These are phyloP conservation scores for Amphimallon solstitiale DNA, from an alignment of 2,888 invertebrate genomes.

Conservation along the genomic window DNA sequence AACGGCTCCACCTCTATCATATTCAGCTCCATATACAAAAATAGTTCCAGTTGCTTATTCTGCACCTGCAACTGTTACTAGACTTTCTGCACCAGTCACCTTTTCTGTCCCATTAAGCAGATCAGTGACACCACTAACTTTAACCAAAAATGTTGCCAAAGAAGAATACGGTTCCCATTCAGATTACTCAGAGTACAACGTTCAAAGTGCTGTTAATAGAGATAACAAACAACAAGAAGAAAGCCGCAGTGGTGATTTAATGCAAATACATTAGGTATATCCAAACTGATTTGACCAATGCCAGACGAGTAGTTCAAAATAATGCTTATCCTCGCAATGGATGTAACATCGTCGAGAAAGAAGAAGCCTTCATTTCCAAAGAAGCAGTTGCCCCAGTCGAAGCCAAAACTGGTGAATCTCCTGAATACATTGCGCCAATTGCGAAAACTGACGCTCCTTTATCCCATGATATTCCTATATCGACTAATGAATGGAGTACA, in stretches of 20 bases:
- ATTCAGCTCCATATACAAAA: no score
- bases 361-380: no score
- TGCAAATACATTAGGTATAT: slow-evolving; percentile 66
- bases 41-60: no score
- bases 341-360: no score
- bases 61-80: no score
- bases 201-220: slow-evolving; percentile 66
- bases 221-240: slow-evolving; percentile 65
- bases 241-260: slow-evolving; percentile 64
- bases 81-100: slow-evolving; percentile 45
- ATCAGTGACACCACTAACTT: slow-evolving; percentile 50
- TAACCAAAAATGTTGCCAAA: slow-evolving; percentile 10
- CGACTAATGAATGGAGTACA: no score
- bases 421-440: no score
- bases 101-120: slow-evolving; percentile 43
- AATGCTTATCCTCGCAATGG: slow-evolving; percentile 70
- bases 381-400: no score
- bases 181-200: slow-evolving; percentile 66
- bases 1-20: no score
- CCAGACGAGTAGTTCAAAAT: slow-evolving; percentile 65
- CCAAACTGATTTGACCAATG: slow-evolving; percentile 65
- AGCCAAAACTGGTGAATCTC: no score
- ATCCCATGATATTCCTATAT: no score
- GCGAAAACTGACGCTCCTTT: no score
- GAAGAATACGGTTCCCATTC: slow-evolving; percentile 63